Conservation (phyloP, 1,140 invertebrate species). For the Drosophila miranda region DNA sequence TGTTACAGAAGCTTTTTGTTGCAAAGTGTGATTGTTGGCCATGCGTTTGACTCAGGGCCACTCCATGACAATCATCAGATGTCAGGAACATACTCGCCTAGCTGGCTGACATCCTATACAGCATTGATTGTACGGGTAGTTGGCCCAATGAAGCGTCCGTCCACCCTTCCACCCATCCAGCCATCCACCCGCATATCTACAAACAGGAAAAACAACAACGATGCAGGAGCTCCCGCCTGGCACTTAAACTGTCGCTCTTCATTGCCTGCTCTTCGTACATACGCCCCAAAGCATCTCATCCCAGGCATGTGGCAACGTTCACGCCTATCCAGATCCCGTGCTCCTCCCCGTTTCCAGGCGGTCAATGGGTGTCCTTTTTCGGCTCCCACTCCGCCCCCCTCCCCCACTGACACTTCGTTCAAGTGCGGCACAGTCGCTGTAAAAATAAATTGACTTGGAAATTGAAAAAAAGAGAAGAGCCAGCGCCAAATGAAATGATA, state of each 20-base stretch:
- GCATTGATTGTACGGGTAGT: conserved; percentile 36
- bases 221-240: conserved; percentile 26
- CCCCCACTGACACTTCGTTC: conserved; percentile 16
- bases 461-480: conserved; percentile 67
- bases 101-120: conserved; percentile 32
- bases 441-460: conserved; percentile 81
- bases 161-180: background rate
- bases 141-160: conserved; percentile 5
- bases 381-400: conserved; percentile 8
- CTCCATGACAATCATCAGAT: conserved; percentile 48
- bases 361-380: conserved; percentile 61
- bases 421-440: conserved; percentile 62
- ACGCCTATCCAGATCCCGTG: conserved; percentile 38
- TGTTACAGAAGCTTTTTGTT: background rate
- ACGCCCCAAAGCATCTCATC: conserved; percentile 7
- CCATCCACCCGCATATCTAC: conserved; percentile 5
- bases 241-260: conserved; percentile 74
- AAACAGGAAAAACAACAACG: conserved; percentile 18
- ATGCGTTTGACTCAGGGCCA: conserved; percentile 11
- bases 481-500: conserved; percentile 45
- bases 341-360: conserved; percentile 3
- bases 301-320: conserved; percentile 24
- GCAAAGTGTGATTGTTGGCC: conserved; percentile 11
- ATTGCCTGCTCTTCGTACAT: conserved; percentile 42
- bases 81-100: conserved; percentile 35